Evolutionary conservation across 2,797 vertebrate species (phyloP), one percentile per base, ranked within the genome.

Genomic region (Lepus townsendii): DNA sequence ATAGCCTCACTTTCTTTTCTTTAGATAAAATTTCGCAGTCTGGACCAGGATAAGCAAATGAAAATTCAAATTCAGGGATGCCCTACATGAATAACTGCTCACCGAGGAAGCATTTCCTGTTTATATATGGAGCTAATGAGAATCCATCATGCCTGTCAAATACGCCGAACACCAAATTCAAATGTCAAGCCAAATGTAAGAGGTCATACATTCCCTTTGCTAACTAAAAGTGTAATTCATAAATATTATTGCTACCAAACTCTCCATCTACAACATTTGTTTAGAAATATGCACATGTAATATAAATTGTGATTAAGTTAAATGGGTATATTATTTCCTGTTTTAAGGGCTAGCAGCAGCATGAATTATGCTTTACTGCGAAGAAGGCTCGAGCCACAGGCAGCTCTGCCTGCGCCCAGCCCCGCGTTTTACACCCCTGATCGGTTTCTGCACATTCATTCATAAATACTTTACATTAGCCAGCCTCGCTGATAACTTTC

Each of bases 221-320:
- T 98, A 98, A 98, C 98, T 99, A 98, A 99, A 98, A 99, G 98
- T 99, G 98, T 98, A 98, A 98, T 99, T 98, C 98, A 98, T 98
- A 99, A 99, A 99, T 99, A 99, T 99, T 99, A 98, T 98, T 99
- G 98, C 98, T 98, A 98, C 98, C 98, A 98, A 98, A 98, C 98
- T 98, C 98, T 98, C 98, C 98, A 98, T 98, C 98, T 98, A 98
- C 98, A 98, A 98, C 98, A 97, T 97, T 98, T 99, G 98, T 98
- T 99, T 99, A 98, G 98, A 98, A 98, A 98, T 98, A 98, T 98
- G 98, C 98, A 98, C 98, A 98, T 98, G 98, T 98, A 98, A 98
- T 98, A 98, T 98, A 99, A 99, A 98, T 98, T 98, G 98, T 98
- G 98, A 98, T 98, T 98, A 98, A 98, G 96, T 98, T 98, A 98